Conservation (phyloP, 2,888 invertebrate genomes). For the Hirudinaria manillensis region DNA sequence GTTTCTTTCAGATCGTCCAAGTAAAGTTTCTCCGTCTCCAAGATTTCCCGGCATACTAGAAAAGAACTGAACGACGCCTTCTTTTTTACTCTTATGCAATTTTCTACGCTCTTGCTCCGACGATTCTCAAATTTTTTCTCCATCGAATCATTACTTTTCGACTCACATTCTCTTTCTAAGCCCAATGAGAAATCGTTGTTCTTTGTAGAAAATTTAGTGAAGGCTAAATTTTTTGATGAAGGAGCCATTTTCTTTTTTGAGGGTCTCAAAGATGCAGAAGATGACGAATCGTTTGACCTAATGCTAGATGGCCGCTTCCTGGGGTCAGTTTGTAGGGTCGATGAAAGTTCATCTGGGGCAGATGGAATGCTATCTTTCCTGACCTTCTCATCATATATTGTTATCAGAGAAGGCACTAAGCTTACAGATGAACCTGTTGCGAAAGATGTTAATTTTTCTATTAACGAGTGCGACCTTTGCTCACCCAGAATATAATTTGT, state of each 20-base stretch:
- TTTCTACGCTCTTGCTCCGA: background rate
- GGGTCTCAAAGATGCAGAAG: background rate
- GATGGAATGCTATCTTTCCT: background rate
- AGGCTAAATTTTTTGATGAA: background rate
- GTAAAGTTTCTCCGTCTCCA: slow-evolving; percentile 15
- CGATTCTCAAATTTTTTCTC: background rate
- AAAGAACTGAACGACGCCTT: background rate
- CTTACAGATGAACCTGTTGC: slow-evolving; percentile 16
- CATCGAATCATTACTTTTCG: background rate
- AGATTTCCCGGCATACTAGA: slow-evolving; percentile 15
- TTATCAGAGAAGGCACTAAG: background rate
- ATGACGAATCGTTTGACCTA: background rate
- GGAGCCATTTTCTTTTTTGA: background rate
- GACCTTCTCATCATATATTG: slow-evolving; percentile 18
- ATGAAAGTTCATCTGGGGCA: background rate
- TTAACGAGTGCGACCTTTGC: too few species aligned
- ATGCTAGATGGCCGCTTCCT: background rate
- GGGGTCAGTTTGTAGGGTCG: background rate
- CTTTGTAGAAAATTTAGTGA: background rate
- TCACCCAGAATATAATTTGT: too few species aligned
- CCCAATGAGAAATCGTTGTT: background rate
- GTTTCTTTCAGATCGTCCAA: slow-evolving; percentile 14
- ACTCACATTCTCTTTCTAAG: background rate
- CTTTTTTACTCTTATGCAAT: background rate
- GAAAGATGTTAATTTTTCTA: too few species aligned